A percentile compares a stretch with the other conserved stretches of the same genome.
Conservation (phyloP, 1,140 invertebrate species). For the Oppia nitens region DNA sequence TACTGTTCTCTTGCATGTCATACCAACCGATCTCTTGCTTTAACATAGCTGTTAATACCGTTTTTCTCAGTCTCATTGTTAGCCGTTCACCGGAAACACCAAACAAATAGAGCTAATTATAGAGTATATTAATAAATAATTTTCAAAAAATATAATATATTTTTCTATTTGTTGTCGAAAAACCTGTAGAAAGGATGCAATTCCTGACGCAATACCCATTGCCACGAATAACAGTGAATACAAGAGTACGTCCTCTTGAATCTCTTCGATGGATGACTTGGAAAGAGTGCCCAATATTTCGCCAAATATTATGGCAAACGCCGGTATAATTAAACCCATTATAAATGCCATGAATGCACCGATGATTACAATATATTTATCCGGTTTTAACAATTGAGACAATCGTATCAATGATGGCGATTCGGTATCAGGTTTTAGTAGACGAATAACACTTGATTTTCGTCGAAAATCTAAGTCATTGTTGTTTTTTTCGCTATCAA, state of each 20-base stretch:
- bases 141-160: too few relatives aligned
- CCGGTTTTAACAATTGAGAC: slow-evolving; percentile 50
- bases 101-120: slow-evolving; percentile 42
- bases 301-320: slow-evolving; percentile 65
- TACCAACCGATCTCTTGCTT: slow-evolving; percentile 58
- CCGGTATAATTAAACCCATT: slow-evolving; percentile 54
- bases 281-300: slow-evolving; percentile 52
- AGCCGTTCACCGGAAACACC: slow-evolving; percentile 50
- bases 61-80: slow-evolving; percentile 43
- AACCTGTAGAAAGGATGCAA: slow-evolving; percentile 38
- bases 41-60: slow-evolving; percentile 51
- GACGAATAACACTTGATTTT: not conserved
- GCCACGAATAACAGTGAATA: slow-evolving; percentile 48
- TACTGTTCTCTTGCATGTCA: slow-evolving; percentile 50
- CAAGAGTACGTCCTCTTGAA: slow-evolving; percentile 34
- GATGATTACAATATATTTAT: slow-evolving; percentile 53
- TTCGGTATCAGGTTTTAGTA: not conserved
- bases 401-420: slow-evolving; percentile 32
- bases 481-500: not conserved
- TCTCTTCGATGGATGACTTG: slow-evolving; percentile 30
- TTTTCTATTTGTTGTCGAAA: too few relatives aligned
- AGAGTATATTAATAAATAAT: too few relatives aligned
- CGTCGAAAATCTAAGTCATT: not conserved
- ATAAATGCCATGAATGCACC: slow-evolving; percentile 49
- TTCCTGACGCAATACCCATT: slow-evolving; percentile 42